phyloP scores from a whole-genome alignment of 2,113 vertebrate species.

The Nematolebias whitei region DNA sequence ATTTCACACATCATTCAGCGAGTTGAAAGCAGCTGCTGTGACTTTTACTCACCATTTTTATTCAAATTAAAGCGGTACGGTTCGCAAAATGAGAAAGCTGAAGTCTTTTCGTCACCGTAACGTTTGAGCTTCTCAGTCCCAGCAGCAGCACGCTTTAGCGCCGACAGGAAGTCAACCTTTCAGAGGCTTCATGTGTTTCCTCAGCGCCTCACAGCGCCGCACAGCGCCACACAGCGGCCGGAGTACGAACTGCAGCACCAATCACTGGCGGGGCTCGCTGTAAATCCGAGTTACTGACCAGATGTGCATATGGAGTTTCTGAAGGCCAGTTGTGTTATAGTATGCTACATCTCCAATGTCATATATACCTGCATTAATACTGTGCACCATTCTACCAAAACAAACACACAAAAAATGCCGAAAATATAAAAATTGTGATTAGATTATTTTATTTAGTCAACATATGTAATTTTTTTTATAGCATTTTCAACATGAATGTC shows the following conservation, averaged over 20 bases:
- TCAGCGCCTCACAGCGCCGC: slow-evolving; percentile 33
- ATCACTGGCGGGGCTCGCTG: too few species aligned
- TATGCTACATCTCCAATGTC: too few species aligned
- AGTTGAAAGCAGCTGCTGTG: fast-evolving
- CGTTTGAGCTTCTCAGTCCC: slow-evolving; percentile 34
- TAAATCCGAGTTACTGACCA: too few species aligned
- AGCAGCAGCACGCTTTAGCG: slow-evolving; percentile 69
- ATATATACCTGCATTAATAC: too few species aligned
- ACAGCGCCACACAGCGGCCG: slow-evolving; percentile 26
- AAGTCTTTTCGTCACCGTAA: slow-evolving; percentile 44
- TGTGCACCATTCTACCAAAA: background rate
- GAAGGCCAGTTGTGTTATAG: too few species aligned
- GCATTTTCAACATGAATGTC: background rate
- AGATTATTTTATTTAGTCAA: too few species aligned
- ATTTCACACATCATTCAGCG: fast-evolving
- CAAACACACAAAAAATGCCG: background rate
- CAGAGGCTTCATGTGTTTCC: background rate
- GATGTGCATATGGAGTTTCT: too few species aligned
- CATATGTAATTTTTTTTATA: background rate
- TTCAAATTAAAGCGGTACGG: background rate
- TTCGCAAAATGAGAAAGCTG: background rate
- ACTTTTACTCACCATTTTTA: slow-evolving; percentile 69
- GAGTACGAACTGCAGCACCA: background rate
- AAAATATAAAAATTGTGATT: background rate
- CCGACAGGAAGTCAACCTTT: slow-evolving; percentile 66